These are phyloP conservation scores for Lordiphosa stackelbergi DNA, from an alignment of 1,140 invertebrate genomes.

Conservation along the genomic window DNA sequence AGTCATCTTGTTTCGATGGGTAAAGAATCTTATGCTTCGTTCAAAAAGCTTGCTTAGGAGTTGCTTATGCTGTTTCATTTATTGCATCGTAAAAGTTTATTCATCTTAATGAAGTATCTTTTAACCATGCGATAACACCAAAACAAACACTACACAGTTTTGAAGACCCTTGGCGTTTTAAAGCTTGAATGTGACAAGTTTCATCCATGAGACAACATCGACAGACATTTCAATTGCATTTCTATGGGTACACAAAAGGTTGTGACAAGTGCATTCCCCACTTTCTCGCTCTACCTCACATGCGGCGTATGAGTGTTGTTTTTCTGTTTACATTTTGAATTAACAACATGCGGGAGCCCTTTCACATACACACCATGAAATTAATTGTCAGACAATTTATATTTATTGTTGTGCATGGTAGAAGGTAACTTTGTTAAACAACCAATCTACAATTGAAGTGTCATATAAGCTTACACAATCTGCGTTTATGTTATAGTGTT, in stretches of 20 bases:
- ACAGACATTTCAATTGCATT: slow-evolving; percentile 27
- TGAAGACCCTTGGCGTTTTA: slow-evolving; percentile 2
- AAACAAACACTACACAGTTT: neutral
- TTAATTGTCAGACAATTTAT: slow-evolving; percentile 18
- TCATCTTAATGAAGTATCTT: too few relatives aligned
- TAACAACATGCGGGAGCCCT: slow-evolving; percentile 8
- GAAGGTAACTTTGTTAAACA: slow-evolving; percentile 9
- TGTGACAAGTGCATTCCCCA: slow-evolving; percentile 4
- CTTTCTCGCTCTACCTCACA: neutral
- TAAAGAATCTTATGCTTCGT: too few relatives aligned
- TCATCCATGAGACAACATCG: slow-evolving; percentile 25
- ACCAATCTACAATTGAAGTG: slow-evolving; percentile 5
- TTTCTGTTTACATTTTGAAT: slow-evolving; percentile 8
- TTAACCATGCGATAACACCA: too few relatives aligned
- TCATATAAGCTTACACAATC: slow-evolving; percentile 5
- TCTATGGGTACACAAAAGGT: slow-evolving; percentile 8
- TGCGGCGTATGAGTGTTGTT: slow-evolving; percentile 22
- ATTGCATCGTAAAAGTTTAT: too few relatives aligned
- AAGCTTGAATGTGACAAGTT: slow-evolving; percentile 24
- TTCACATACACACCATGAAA: neutral
- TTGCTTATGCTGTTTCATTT: too few relatives aligned
- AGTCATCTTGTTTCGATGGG: too few relatives aligned
- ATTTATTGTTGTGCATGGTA: slow-evolving; percentile 6
- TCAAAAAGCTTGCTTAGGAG: too few relatives aligned
- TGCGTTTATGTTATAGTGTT: too few relatives aligned